phyloP scores from a whole-genome alignment of 2,888 invertebrate species.

The Keiferia lycopersicella region DNA sequence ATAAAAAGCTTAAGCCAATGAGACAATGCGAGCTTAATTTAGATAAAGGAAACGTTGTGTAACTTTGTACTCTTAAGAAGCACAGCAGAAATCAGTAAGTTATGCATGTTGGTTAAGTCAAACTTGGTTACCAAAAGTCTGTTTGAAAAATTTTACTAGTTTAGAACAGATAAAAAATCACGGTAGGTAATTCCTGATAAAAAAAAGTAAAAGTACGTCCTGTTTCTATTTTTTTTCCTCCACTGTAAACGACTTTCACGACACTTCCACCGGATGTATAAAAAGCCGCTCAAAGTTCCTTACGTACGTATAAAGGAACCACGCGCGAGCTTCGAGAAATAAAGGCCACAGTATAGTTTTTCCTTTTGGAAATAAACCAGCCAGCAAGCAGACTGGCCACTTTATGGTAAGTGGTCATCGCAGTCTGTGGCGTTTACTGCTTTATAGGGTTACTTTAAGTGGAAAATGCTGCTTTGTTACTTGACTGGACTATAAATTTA shows the following conservation, averaged over 20 bases:
- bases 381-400: slow-evolving; percentile 8
- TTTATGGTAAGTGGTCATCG: slow-evolving; percentile 16
- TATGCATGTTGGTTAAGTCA: no score
- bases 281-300: background rate
- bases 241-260: slow-evolving; percentile 3
- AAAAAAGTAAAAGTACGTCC: background rate
- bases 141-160: no score
- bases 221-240: background rate
- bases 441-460: slow-evolving; percentile 3
- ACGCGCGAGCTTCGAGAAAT: slow-evolving; percentile 9
- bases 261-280: slow-evolving; percentile 9
- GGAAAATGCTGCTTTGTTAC: slow-evolving; percentile 8
- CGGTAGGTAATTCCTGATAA: background rate
- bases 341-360: slow-evolving; percentile 11
- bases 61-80: no score
- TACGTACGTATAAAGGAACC: slow-evolving; percentile 10
- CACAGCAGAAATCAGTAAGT: no score
- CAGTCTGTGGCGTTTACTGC: slow-evolving; percentile 1
- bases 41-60: no score
- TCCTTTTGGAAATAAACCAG: slow-evolving; percentile 6
- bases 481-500: background rate
- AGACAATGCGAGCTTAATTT: no score
- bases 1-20: no score
- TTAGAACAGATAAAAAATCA: no score
- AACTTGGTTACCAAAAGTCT: no score